Evolutionary conservation across 2,888 invertebrate species (phyloP).

Genomic region (Endomychus coccineus): DNA sequence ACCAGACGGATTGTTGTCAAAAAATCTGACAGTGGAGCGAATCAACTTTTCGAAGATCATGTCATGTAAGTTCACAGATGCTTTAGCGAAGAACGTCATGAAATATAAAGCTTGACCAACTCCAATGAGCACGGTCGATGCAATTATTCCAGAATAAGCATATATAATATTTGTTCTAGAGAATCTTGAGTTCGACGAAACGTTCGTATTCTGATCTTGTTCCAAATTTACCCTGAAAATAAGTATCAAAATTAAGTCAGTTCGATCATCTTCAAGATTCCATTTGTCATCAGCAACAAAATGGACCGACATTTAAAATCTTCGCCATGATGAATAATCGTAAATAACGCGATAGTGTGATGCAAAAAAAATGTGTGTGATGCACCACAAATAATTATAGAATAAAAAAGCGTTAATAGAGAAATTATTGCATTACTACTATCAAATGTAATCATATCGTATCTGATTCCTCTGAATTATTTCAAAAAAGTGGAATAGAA

Average conservation of each 20-base stretch:
- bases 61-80: conserved; percentile 38
- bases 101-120: conserved; percentile 35
- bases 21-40: conserved; percentile 38
- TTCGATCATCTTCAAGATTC: too few relatives aligned
- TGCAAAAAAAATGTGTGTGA: too few relatives aligned
- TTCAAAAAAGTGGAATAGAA: too few relatives aligned
- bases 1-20: conserved; percentile 40
- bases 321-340: too few relatives aligned
- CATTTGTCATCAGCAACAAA: too few relatives aligned
- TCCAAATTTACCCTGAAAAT: conserved; percentile 52
- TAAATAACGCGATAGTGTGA: too few relatives aligned
- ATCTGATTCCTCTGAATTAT: too few relatives aligned
- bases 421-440: too few relatives aligned
- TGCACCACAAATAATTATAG: too few relatives aligned
- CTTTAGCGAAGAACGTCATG: conserved; percentile 37
- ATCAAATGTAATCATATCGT: too few relatives aligned
- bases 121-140: conserved; percentile 42
- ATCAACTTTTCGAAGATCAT: conserved; percentile 35
- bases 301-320: too few relatives aligned
- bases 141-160: conserved; percentile 44
- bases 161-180: conserved; percentile 36
- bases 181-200: conserved; percentile 13
- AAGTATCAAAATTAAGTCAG: conserved; percentile 26
- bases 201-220: conserved; percentile 31
- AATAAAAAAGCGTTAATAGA: too few relatives aligned